Conservation (phyloP, 2,888 invertebrate species). For the Cheilosia variabilis region DNA sequence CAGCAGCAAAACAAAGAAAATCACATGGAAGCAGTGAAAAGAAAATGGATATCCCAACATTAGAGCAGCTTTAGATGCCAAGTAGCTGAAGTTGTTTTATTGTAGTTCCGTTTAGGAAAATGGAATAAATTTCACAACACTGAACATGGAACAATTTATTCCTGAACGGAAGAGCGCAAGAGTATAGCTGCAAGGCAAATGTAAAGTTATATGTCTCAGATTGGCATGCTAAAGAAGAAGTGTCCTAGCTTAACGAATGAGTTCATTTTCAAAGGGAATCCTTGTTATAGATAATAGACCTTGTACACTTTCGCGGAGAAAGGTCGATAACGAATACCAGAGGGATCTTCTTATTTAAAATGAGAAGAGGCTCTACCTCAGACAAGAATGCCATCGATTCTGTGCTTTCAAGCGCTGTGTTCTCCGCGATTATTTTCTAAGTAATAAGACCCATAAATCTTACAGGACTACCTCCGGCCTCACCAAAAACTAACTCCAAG, state of each 20-base stretch:
- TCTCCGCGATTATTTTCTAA: no score
- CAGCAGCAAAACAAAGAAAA: conserved; percentile 8
- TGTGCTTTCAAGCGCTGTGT: no score
- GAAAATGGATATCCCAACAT: conserved; percentile 62
- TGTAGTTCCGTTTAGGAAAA: conserved; percentile 61
- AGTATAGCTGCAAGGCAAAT: conserved; percentile 14
- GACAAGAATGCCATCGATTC: no score
- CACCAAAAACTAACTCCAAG: no score
- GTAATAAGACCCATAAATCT: no score
- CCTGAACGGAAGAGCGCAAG: background rate
- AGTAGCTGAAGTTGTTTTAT: conserved; percentile 67
- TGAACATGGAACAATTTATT: conserved; percentile 54
- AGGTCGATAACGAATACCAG: background rate
- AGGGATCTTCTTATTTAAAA: background rate
- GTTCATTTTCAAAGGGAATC: conserved; percentile 14
- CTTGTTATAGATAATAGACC: background rate
- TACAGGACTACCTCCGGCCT: no score
- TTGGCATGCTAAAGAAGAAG: conserved; percentile 49
- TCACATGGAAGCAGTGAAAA: conserved; percentile 32
- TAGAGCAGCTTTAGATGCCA: conserved; percentile 63
- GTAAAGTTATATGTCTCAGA: conserved; percentile 36
- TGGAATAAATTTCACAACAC: conserved; percentile 59
- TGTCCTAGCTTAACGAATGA: conserved; percentile 37
- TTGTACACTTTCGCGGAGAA: background rate
- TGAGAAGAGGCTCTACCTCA: no score